Percentiles rank a stretch among this genome's conserved stretches.
These are phyloP conservation scores for Germaria angustata DNA, from an alignment of 2,888 invertebrate genomes.

Conservation along the genomic window DNA sequence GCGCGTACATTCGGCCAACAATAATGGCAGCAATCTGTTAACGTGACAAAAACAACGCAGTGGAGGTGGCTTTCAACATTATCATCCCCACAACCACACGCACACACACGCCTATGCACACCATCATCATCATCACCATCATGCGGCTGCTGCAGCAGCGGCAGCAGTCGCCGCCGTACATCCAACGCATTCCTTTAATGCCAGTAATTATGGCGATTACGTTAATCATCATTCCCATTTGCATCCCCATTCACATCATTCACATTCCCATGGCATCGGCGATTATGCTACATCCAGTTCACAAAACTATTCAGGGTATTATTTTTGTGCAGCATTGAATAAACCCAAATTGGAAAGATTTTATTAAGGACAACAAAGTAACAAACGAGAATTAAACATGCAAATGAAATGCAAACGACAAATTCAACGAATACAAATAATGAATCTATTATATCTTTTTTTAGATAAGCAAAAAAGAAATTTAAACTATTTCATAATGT, in stretches of 20 bases:
- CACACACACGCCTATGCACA: slow-evolving; percentile 68
- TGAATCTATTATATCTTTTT: background rate
- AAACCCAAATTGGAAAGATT: slow-evolving; percentile 79
- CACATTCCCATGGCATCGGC: slow-evolving; percentile 76
- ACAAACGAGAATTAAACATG: background rate
- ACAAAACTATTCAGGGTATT: slow-evolving; percentile 80
- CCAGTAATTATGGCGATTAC: slow-evolving; percentile 65
- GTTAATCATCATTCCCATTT: slow-evolving; percentile 61
- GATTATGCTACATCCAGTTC: slow-evolving; percentile 78
- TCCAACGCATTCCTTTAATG: slow-evolving; percentile 60
- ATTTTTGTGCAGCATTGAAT: slow-evolving; percentile 79
- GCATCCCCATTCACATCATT: slow-evolving; percentile 63
- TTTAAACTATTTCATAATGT: background rate
- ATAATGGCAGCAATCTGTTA: slow-evolving; percentile 79
- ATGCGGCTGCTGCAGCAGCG: slow-evolving; percentile 64
- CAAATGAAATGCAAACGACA: background rate
- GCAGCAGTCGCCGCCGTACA: slow-evolving; percentile 60
- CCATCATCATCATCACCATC: slow-evolving; percentile 66
- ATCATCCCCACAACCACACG: slow-evolving; percentile 75
- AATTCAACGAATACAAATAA: slow-evolving; percentile 52
- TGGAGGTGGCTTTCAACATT: slow-evolving; percentile 79
- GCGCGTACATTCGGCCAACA: slow-evolving; percentile 93
- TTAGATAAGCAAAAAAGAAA: slow-evolving; percentile 40
- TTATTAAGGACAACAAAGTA: slow-evolving; percentile 70
- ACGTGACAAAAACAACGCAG: slow-evolving; percentile 83